Evolutionary conservation across 2,888 invertebrate species (phyloP).

Genomic region (Cantharis rustica): DNA sequence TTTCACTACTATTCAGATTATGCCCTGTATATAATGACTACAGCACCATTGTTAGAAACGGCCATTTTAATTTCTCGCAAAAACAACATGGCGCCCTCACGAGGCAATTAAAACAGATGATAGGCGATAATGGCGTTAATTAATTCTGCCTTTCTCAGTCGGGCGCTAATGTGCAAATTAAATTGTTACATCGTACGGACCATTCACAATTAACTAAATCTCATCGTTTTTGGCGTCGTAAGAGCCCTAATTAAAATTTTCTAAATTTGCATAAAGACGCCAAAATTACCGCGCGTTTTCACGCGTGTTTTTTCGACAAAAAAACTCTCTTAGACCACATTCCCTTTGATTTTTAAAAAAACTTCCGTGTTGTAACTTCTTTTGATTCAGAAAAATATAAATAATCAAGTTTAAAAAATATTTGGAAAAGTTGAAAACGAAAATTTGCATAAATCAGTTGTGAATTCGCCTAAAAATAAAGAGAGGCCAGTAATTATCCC

Average conservation of each 20-base stretch:
- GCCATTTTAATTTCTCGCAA: constrained; percentile 59
- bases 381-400: not conserved
- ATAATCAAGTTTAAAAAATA: not conserved
- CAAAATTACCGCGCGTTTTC: not conserved
- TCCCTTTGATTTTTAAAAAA: not conserved
- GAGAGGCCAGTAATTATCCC: constrained; percentile 51
- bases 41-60: constrained; percentile 55
- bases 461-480: constrained; percentile 30
- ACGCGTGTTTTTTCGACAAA: not conserved
- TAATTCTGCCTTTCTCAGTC: constrained; percentile 59
- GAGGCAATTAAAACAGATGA: constrained; percentile 60
- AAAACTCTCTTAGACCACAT: fast-evolving
- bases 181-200: constrained; percentile 57
- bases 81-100: constrained; percentile 58
- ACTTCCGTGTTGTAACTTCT: not conserved
- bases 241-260: not conserved
- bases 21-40: constrained; percentile 55
- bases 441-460: constrained; percentile 10
- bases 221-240: not conserved
- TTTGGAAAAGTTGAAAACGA: not conserved
- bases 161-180: constrained; percentile 59
- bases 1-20: constrained; percentile 57
- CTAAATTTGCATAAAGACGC: not conserved
- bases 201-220: constrained; percentile 45
- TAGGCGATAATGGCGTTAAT: constrained; percentile 60